Conservation (phyloP, 2,888 invertebrate genomes). For the Sinodicranocentrus sp. region DNA sequence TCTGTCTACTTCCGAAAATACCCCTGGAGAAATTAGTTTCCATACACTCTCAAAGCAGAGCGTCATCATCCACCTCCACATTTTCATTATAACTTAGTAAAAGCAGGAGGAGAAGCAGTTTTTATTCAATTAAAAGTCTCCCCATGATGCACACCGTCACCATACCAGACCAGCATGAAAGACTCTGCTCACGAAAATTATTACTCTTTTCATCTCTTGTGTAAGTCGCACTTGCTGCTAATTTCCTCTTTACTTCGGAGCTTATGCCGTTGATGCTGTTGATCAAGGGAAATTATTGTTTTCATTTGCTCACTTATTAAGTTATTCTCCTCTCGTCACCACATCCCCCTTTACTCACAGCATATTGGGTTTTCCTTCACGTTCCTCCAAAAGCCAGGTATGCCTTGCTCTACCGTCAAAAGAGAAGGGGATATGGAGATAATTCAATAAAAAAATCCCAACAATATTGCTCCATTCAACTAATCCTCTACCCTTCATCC, state of each 20-base stretch:
- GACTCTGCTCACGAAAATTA: no score
- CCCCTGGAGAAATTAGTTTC: no score
- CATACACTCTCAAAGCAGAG: no score
- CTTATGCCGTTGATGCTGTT: slow-evolving; percentile 9
- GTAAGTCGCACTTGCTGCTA: no score
- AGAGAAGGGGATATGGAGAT: background rate
- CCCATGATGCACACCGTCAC: no score
- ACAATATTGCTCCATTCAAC: background rate
- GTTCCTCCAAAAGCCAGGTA: background rate
- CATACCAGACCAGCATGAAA: no score
- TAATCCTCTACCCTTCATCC: background rate
- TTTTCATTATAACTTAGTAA: no score
- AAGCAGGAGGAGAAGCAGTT: no score
- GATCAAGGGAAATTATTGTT: background rate
- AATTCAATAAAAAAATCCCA: background rate
- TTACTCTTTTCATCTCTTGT: no score
- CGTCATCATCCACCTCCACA: no score
- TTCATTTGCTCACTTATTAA: slow-evolving; percentile 19
- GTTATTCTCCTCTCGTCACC: slow-evolving; percentile 10
- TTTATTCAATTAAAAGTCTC: no score
- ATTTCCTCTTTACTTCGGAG: background rate
- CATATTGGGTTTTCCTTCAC: background rate
- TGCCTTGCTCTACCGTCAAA: background rate
- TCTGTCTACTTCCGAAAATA: no score
- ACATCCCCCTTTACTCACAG: background rate